A percentile compares a stretch with the other conserved stretches of the same genome.
Evolutionary conservation across 2,797 vertebrate genomes (phyloP).

Genomic region (Bucorvus abyssinicus): DNA sequence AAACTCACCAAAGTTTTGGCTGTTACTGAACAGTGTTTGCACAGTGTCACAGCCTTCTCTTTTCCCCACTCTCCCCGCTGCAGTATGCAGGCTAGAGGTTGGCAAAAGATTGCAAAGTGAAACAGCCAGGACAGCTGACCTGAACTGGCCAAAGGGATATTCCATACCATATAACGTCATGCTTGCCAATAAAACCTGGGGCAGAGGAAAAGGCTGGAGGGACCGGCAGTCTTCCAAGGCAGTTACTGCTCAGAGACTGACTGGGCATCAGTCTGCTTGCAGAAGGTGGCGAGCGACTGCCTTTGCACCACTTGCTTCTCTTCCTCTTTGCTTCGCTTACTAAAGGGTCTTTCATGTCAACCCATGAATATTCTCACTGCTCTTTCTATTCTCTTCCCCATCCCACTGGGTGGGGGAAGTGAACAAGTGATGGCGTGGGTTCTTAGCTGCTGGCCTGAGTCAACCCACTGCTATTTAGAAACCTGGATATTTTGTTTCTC

Average conservation of each 20-base stretch:
- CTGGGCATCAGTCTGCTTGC: not conserved
- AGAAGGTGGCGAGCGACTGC: not conserved
- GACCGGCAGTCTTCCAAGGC: not conserved
- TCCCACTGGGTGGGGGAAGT: not conserved
- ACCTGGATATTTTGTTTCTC: not conserved
- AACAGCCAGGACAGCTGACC: not conserved
- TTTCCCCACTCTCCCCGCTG: not conserved
- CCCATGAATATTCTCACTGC: not conserved
- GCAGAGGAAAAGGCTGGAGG: not conserved
- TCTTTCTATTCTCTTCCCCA: not conserved
- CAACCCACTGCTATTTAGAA: not conserved
- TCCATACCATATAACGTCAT: not conserved
- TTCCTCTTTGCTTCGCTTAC: not conserved
- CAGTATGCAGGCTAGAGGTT: not conserved
- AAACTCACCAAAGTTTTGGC: not conserved
- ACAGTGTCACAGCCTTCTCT: not conserved
- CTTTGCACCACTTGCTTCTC: not conserved
- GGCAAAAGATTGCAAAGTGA: not conserved
- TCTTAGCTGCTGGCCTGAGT: not conserved
- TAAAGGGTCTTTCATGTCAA: not conserved
- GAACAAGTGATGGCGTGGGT: not conserved
- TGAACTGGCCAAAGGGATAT: not conserved
- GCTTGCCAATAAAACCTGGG: not conserved
- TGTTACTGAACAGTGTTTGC: not conserved
- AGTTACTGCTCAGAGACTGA: not conserved